Evolutionary conservation across 2,113 vertebrate species (phyloP), one percentile per base, ranked within the genome.

Genomic region (Perca schrenkii): DNA sequence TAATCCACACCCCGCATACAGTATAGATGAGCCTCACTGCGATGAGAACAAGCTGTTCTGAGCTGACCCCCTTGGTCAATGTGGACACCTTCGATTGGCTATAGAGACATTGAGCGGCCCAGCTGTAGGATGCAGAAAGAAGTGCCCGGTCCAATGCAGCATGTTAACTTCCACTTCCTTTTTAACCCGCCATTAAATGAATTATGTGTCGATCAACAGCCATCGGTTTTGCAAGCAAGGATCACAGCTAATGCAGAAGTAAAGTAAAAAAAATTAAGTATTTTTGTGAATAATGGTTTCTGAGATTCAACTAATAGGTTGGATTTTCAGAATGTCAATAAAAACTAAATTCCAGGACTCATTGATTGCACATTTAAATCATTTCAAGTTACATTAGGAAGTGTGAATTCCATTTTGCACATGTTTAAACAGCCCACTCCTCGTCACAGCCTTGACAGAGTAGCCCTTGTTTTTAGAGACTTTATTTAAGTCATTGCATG

Each of bases 1-100:
- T 94, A 94, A 95, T 95, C 94, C 94, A 91, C 90, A 81, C 80
- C 84, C 90, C 63, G 85, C 93, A 82, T 91, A 93, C 89, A 93
- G 92, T 92, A 91, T 79, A 90, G 89, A 87, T 91, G 91, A 91
- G 91, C 85, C 90, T 83, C 52, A 57, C 62, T 57, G 89, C 65
- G 77, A 91, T 89, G 89, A 84, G 91, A 87, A 90, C 90, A 82
- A 87, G 83, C 86, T 88, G 89, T 76, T 90, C 84, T 69, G 79
- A 88, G 82, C 69, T 72, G 80, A 87, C 86, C 80, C 88, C 66
- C 71, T 34, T 11, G 76, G 86, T 67, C 74, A 66, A 58, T 75
- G 84, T 74, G 83, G 83, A 85, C 77, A 86, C 54, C 86, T 88
- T 84, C 64, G 67, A 84, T 87, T 77, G 68, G 70, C 71, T 83